Base-by-base conservation (phyloP, 2,888 invertebrate genomes). In the Noctuana brunneofusca region DNA sequence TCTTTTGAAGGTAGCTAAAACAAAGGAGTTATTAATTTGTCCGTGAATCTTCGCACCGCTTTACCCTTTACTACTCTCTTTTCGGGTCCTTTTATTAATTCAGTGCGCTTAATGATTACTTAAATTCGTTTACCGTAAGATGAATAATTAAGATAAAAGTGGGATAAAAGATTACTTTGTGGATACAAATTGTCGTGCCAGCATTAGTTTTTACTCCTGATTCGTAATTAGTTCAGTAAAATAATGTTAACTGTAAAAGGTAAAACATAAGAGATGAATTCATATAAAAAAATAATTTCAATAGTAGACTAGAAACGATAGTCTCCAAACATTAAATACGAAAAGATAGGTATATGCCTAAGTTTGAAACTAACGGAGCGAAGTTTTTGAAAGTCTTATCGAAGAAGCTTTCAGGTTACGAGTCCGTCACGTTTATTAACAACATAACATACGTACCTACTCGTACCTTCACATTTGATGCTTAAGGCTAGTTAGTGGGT, bases 381-480 rank as follows among this genome's bases (percentile, higher is more conserved):
- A 35, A 55, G 62, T 65, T 64, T 66, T 65, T 63, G 54, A 54
- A 49, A 66, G 67, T 68, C 65, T 65, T 65, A 65, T 66, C 65
- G 66, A 75, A 69, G 68, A 71, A 70, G 73, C 75, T 75, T 73
- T 75, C 67, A 71, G n/a, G n/a, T n/a, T n/a, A n/a, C n/a, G n/a
- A n/a, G n/a, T n/a, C n/a, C 66, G 71, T 72, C 69, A 73, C 9
- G 8, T 74, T 74, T 75, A 69, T 69, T 62, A 53, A 62, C 59
- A 59, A 16, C n/a, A 30, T 27, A 48, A 20, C 35, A 55, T 27
- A 57, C 49, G 32, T 4, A 27, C 22, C 24, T 56, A 55, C 27
- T 53, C 49, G 32, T 4, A 27, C 22, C 24, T 56, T 32, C 30
- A 22, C 22, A 22, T 49, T n/a, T 27, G 18, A 41, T 43, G 43